A percentile compares a stretch with the other conserved stretches of the same genome.
phyloP scores from a whole-genome alignment of 37 sponge, comb jelly and placozoan genomes.

The Theonella swinhoei region DNA sequence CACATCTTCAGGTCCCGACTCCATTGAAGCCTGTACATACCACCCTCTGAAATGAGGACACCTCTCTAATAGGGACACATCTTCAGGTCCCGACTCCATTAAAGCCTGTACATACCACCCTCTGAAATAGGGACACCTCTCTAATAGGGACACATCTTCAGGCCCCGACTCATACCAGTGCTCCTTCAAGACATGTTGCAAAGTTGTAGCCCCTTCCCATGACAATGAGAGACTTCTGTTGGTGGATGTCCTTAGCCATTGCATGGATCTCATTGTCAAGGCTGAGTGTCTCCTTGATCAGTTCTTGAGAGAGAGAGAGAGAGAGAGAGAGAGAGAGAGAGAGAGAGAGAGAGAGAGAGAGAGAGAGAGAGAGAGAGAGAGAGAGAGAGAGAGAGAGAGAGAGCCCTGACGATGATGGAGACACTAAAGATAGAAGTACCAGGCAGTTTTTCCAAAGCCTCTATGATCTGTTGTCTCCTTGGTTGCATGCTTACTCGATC shows the following conservation, averaged over 20 bases:
- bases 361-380: background rate
- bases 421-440: slow-evolving; percentile 32
- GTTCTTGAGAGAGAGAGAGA: slow-evolving; percentile 39
- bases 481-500: slow-evolving; percentile 90
- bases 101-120: no score
- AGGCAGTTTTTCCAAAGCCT: slow-evolving; percentile 81
- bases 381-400: background rate
- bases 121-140: no score
- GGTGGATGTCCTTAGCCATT: slow-evolving; percentile 81
- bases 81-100: no score
- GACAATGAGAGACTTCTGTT: slow-evolving; percentile 93
- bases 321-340: background rate
- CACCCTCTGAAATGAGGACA: no score
- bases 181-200: slow-evolving; percentile 99
- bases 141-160: no score
- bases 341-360: background rate
- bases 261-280: slow-evolving; percentile 71
- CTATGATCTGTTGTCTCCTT: slow-evolving; percentile 83
- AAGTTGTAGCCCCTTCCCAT: slow-evolving; percentile 99
- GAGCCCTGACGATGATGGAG: no score
- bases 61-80: no score
- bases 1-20: no score
- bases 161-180: slow-evolving; percentile 93
- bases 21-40: no score
- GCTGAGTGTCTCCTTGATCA: slow-evolving; percentile 82